Conservation (phyloP, 2,113 vertebrate genomes). For the Myiagra hebetior region DNA sequence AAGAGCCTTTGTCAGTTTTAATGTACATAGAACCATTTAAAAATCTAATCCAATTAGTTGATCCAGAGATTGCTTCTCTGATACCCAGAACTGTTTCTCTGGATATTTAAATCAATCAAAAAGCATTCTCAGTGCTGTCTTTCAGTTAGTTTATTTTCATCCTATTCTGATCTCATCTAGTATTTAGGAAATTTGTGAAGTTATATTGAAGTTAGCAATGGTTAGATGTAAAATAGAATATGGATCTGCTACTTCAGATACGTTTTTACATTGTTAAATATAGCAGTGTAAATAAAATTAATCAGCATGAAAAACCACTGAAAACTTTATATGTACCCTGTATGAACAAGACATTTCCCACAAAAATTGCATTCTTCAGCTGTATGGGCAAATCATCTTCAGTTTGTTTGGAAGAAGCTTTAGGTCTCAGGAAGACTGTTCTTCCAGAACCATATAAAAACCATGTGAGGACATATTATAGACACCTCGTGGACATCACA, state of each 20-base stretch:
- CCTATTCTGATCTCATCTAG: background rate
- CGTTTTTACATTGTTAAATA: background rate
- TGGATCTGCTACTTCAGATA: background rate
- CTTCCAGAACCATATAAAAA: background rate
- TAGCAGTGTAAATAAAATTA: background rate
- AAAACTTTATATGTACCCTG: background rate
- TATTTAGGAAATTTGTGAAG: background rate
- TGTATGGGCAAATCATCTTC: background rate
- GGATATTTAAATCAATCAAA: background rate
- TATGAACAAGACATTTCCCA: background rate
- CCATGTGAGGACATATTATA: background rate
- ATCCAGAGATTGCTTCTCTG: background rate
- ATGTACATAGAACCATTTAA: background rate
- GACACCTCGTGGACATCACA: background rate
- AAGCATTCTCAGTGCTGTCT: background rate
- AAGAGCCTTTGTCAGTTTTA: constrained; percentile 4
- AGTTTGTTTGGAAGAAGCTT: background rate
- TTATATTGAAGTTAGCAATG: background rate
- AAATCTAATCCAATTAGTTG: background rate
- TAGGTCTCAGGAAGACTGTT: background rate
- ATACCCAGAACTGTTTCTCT: background rate
- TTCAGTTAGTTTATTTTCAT: background rate
- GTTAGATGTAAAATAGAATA: background rate
- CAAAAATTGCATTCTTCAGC: background rate
- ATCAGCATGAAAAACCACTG: background rate